Base-by-base conservation (phyloP, 2,113 vertebrate species). In the Excalfactoria chinensis region DNA sequence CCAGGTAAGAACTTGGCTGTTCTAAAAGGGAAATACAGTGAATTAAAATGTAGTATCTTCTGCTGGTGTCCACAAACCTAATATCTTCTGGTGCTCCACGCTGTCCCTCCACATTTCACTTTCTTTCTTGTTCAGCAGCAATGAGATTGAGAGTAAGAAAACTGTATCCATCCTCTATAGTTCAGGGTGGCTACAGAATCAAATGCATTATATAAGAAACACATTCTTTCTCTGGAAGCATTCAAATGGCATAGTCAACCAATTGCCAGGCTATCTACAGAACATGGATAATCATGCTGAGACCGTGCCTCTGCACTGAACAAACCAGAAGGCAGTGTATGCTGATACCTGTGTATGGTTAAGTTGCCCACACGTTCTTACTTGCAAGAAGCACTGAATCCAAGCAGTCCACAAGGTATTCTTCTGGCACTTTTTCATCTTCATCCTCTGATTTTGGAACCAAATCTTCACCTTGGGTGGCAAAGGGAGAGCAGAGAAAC, bases 381-480 rank as follows among this genome's bases (percentile, higher is more conserved):
- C 95, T 40, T 96, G 94, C 0, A 32, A 55, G 60, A 96, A 87
- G 58, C 95, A 88, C 69, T 95, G 95, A 78, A 95, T 93, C 26
- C 93, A 56, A 30, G 95, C 96, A 5, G 90, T 93, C 98, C 98
- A 98, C 77, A 95, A 95, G 32, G 55, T 97, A 7, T 98, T 97
- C 63, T 98, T 98, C 95, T 98, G 98, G 78, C 97, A 97, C 60
- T 97, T 97, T 81, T 98, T 98, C 30, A 98, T 91, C 89, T 98
- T 98, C 98, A 98, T 98, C 86, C 98, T 97, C n/a, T 98, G 84
- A 80, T 98, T 98, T 91, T 98, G 98, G 91, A 98, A 98, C 98
- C 98, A 98, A 2, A 98, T 98, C 95, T 98, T 98, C 49, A 98
- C 98, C 98, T 53, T 98, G 66, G 3, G 5, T 43, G 26, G 48